These are phyloP conservation scores for Hippocampus barbouri DNA, from an alignment of 2,113 vertebrate species.

Conservation along the genomic window DNA sequence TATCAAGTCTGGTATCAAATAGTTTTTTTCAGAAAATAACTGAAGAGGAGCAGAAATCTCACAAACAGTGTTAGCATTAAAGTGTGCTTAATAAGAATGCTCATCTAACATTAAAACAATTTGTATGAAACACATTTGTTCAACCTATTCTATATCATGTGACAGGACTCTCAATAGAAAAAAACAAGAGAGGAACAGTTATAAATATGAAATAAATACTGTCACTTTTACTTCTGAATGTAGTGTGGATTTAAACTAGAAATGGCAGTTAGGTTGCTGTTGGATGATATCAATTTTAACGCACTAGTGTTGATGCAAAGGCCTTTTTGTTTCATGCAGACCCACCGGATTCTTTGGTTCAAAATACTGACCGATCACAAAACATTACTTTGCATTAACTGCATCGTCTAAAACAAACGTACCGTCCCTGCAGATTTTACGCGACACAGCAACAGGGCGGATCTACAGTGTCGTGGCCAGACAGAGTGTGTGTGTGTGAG, in stretches of 20 bases:
- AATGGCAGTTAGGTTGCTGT: slow-evolving; percentile 9
- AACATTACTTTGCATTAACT: slow-evolving; percentile 47
- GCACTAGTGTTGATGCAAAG: slow-evolving; percentile 41
- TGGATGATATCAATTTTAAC: slow-evolving; percentile 27
- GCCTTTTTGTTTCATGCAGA: slow-evolving; percentile 15
- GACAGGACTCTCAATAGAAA: not conserved
- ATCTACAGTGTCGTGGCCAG: too few relatives aligned
- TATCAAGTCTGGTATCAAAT: slow-evolving; percentile 18
- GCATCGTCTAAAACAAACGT: not conserved
- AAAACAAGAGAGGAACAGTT: slow-evolving; percentile 1
- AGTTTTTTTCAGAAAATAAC: slow-evolving; percentile 20
- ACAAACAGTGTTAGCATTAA: not conserved
- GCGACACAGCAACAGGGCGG: not conserved
- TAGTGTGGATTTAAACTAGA: slow-evolving; percentile 54
- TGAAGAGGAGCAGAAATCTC: slow-evolving; percentile 45
- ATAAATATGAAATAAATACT: slow-evolving; percentile 71
- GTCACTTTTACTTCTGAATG: slow-evolving; percentile 31
- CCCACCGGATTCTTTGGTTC: slow-evolving; percentile 40
- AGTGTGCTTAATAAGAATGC: not conserved
- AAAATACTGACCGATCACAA: slow-evolving; percentile 58
- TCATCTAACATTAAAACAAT: not conserved
- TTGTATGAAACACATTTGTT: slow-evolving; percentile 2
- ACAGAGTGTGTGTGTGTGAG: too few relatives aligned
- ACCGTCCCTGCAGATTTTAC: not conserved
- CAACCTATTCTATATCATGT: not conserved